A percentile compares a stretch with the other conserved stretches of the same genome.
phyloP scores from a whole-genome alignment of 2,888 invertebrate species.

The Dryococelus australis region DNA sequence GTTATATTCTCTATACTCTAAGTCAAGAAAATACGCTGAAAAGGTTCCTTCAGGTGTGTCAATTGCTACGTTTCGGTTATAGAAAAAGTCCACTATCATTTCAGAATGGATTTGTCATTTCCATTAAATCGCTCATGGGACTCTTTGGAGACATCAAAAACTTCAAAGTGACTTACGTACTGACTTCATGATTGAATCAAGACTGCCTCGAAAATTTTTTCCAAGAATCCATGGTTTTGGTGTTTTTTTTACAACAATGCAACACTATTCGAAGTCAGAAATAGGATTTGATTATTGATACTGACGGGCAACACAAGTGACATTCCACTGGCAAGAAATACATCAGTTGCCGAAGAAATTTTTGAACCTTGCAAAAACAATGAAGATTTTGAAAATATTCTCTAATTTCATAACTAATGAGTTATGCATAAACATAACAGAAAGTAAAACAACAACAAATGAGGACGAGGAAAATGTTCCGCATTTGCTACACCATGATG shows the following conservation, averaged over 20 bases:
- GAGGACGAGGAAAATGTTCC: no score
- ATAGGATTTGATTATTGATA: not conserved
- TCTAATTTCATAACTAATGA: no score
- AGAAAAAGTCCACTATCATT: not conserved
- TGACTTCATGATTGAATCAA: not conserved
- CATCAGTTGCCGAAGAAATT: not conserved
- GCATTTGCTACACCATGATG: no score
- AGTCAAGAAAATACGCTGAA: no score
- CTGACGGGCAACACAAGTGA: not conserved
- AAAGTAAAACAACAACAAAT: no score
- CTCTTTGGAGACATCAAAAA: not conserved
- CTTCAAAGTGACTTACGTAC: no score
- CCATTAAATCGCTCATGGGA: conserved; percentile 18
- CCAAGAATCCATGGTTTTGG: not conserved
- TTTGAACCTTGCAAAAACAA: not conserved
- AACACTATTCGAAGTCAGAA: not conserved
- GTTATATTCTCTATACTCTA: not conserved
- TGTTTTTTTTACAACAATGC: not conserved
- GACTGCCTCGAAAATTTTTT: not conserved
- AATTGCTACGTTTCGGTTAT: not conserved
- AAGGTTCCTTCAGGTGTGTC: not conserved
- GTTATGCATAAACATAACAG: no score
- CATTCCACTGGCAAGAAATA: not conserved
- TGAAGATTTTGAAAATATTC: not conserved
- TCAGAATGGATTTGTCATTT: not conserved